Conservation (phyloP, 2,113 vertebrate species). For the Rhegmatorhina hoffmannsi region DNA sequence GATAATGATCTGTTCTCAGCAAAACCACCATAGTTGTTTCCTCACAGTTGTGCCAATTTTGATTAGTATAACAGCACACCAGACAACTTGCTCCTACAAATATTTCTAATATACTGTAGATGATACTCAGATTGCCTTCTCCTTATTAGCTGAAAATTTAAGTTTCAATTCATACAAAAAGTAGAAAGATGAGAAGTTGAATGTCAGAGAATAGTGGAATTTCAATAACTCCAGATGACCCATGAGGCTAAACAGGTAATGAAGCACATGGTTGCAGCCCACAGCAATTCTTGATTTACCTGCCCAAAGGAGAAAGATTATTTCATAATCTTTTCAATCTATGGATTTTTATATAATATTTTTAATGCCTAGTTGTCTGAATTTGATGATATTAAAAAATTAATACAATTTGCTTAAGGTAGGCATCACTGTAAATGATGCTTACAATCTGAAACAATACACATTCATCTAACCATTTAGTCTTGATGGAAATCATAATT, state of each 20-base stretch:
- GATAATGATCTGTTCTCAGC: not conserved
- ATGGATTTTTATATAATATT: not conserved
- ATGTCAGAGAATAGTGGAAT: not conserved
- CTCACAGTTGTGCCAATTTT: not conserved
- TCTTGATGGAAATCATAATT: not conserved
- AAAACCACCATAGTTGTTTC: not conserved
- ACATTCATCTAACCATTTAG: not conserved
- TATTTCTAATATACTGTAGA: not conserved
- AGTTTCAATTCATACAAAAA: not conserved
- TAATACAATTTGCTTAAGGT: not conserved
- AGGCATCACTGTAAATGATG: not conserved
- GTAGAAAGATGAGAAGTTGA: not conserved
- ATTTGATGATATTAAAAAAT: not conserved
- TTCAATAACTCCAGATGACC: not conserved
- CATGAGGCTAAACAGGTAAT: not conserved
- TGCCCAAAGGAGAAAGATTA: not conserved
- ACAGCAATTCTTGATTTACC: not conserved
- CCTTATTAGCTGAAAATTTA: not conserved
- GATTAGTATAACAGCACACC: not conserved
- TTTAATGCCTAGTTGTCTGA: not conserved
- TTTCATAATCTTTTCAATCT: not conserved
- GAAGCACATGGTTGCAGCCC: not conserved
- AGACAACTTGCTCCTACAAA: not conserved
- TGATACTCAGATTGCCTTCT: not conserved
- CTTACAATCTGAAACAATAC: not conserved